Conservation (phyloP, 35 echinoderm and acorn worm genomes). For the Holothuria glaberrima region DNA sequence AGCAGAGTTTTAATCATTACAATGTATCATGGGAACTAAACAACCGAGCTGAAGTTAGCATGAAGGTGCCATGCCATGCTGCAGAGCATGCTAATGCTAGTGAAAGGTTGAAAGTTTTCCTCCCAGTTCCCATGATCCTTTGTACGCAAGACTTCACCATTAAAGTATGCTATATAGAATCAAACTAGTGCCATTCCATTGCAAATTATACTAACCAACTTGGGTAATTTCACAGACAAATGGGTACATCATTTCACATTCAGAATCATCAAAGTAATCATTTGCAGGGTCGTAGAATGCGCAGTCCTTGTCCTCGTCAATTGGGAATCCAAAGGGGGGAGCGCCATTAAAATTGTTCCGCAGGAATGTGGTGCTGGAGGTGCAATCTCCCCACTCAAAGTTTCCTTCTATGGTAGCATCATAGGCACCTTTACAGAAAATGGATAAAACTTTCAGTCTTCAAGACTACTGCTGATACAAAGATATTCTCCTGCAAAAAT, state of each 20-base stretch:
- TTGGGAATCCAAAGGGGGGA: neutral
- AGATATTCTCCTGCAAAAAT: no score
- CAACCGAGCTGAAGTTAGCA: no score
- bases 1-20: no score
- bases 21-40: no score
- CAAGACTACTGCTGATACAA: no score
- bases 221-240: slow-evolving; percentile 39
- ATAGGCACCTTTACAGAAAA: slow-evolving; percentile 13
- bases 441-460: neutral
- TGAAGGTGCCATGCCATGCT: no score
- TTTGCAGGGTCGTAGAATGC: neutral
- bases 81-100: no score
- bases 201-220: slow-evolving; percentile 1
- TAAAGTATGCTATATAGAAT: no score
- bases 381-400: slow-evolving; percentile 37
- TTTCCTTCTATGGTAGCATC: slow-evolving; percentile 8
- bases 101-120: no score
- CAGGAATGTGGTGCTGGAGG: neutral
- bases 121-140: no score
- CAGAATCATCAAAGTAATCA: slow-evolving; percentile 22
- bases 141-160: no score
- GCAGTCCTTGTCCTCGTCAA: slow-evolving; percentile 37
- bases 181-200: no score
- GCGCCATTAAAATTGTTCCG: slow-evolving; percentile 6
- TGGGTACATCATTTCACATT: slow-evolving; percentile 19